Conservation (phyloP, 1,140 invertebrate genomes). For the Drosophila sturtevanti region DNA sequence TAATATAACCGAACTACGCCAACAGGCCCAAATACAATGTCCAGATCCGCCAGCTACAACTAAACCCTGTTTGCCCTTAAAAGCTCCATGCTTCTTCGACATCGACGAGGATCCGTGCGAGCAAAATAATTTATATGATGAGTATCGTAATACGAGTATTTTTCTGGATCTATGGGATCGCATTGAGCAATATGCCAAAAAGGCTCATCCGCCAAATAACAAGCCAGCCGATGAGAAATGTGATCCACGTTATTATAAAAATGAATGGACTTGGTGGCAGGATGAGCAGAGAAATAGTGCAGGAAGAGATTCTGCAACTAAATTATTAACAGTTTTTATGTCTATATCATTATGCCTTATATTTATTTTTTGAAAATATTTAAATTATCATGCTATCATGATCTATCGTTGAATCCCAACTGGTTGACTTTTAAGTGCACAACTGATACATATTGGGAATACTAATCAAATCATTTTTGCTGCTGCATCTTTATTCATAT, state of each 20-base stretch:
- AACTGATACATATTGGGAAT: background rate
- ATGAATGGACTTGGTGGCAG: conserved; percentile 77
- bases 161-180: conserved; percentile 44
- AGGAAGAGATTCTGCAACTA: background rate
- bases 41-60: conserved; percentile 3
- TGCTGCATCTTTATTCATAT: no score
- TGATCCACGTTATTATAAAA: conserved; percentile 49
- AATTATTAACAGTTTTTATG: background rate
- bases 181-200: conserved; percentile 42
- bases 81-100: conserved; percentile 89
- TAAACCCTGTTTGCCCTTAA: conserved; percentile 76
- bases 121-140: conserved; percentile 86
- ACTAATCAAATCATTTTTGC: no score
- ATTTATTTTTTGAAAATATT: background rate
- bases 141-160: conserved; percentile 39
- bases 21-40: conserved; percentile 83
- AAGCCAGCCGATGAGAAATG: conserved; percentile 49
- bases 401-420: background rate
- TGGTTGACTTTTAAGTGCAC: background rate
- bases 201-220: conserved; percentile 55
- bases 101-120: conserved; percentile 91
- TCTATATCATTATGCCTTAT: background rate
- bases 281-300: conserved; percentile 37
- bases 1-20: conserved; percentile 77
- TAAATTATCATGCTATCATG: background rate